phyloP scores from a whole-genome alignment of 1,140 invertebrate genomes.

The Apocrypta bakeri region DNA sequence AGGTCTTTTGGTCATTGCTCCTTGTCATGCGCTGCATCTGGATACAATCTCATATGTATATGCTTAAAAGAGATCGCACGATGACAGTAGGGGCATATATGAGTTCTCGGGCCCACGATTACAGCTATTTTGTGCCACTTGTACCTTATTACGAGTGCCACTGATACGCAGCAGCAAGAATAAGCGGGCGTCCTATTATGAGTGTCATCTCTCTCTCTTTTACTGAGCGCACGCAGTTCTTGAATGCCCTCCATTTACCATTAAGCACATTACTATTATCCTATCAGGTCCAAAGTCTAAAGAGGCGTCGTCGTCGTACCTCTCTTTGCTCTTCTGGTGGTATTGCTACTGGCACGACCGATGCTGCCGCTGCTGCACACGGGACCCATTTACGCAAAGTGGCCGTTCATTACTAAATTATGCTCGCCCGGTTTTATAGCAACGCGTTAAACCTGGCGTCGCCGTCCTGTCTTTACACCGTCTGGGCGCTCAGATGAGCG shows the following conservation, averaged over 20 bases:
- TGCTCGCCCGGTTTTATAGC: conserved; percentile 68
- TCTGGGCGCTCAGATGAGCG: conserved; percentile 49
- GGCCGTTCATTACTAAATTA: conserved; percentile 74
- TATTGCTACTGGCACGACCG: neutral
- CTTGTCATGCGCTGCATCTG: conserved; percentile 43
- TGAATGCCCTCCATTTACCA: conserved; percentile 74
- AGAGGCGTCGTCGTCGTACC: conserved; percentile 65
- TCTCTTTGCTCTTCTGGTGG: neutral
- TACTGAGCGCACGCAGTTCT: conserved; percentile 55
- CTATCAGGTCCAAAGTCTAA: conserved; percentile 69
- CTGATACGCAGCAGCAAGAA: conserved; percentile 59
- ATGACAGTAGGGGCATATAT: conserved; percentile 17
- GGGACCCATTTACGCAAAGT: conserved; percentile 73
- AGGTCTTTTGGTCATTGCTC: conserved; percentile 44
- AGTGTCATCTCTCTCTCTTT: conserved; percentile 61
- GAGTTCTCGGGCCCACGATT: conserved; percentile 57
- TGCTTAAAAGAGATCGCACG: conserved; percentile 6
- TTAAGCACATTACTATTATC: conserved; percentile 76
- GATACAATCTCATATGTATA: conserved; percentile 47
- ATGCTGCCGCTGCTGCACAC: conserved; percentile 59
- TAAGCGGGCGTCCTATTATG: conserved; percentile 69
- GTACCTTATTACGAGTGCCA: conserved; percentile 73
- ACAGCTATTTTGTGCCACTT: conserved; percentile 75
- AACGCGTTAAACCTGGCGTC: conserved; percentile 65
- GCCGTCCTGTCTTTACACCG: conserved; percentile 3